Conservation (phyloP, 1,140 invertebrate genomes). For the Akabosia matsudoensis region DNA sequence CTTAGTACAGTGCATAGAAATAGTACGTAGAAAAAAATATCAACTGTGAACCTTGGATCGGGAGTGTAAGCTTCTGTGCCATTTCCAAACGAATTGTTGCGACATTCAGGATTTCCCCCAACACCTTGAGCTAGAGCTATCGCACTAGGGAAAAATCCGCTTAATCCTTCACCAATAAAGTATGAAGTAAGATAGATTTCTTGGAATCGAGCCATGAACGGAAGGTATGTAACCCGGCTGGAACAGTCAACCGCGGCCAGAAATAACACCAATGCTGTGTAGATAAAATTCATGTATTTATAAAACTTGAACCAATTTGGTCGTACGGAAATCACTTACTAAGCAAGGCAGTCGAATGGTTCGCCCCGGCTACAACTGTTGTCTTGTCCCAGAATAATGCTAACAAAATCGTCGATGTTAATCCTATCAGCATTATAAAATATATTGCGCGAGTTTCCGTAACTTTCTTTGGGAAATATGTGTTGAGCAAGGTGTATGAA, state of each 20-base stretch:
- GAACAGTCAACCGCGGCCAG: slow-evolving; percentile 85
- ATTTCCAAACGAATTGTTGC: slow-evolving; percentile 20
- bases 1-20: slow-evolving; percentile 56
- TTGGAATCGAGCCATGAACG: slow-evolving; percentile 80
- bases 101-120: slow-evolving; percentile 50
- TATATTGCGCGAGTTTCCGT: slow-evolving; percentile 66
- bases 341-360: slow-evolving; percentile 71
- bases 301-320: not conserved
- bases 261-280: slow-evolving; percentile 56
- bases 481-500: slow-evolving; percentile 59
- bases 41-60: slow-evolving; percentile 62
- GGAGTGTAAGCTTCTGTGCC: slow-evolving; percentile 50
- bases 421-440: slow-evolving; percentile 63
- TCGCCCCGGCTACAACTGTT: slow-evolving; percentile 57
- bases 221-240: slow-evolving; percentile 84
- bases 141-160: slow-evolving; percentile 71
- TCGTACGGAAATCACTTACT: slow-evolving; percentile 23
- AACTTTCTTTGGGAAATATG: slow-evolving; percentile 55
- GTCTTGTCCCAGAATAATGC: slow-evolving; percentile 72
- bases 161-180: slow-evolving; percentile 73
- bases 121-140: slow-evolving; percentile 16
- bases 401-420: slow-evolving; percentile 64
- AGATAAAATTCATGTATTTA: not conserved
- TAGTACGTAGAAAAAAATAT: slow-evolving; percentile 70
- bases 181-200: slow-evolving; percentile 67